These are phyloP conservation scores for Macrophya alboannulata DNA, from an alignment of 2,888 invertebrate species.

Conservation along the genomic window DNA sequence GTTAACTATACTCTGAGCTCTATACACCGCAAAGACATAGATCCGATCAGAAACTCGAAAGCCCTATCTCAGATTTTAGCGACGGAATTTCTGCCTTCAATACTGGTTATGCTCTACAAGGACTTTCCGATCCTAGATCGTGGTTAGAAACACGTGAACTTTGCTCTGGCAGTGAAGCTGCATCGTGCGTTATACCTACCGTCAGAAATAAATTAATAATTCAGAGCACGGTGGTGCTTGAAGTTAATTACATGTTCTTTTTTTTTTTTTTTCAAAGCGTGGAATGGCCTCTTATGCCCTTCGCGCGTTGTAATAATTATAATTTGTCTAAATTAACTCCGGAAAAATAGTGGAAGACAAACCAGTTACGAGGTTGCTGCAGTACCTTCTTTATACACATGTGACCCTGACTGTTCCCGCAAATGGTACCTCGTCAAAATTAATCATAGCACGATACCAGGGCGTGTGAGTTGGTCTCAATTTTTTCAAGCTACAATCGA, in stretches of 20 bases:
- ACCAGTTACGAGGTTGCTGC: background rate
- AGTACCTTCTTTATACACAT: background rate
- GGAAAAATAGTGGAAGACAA: background rate
- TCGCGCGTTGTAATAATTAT: conserved; percentile 11
- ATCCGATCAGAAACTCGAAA: conserved; percentile 15
- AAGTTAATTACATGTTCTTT: background rate
- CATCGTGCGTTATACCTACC: background rate
- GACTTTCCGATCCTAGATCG: background rate
- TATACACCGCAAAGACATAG: background rate
- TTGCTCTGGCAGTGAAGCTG: background rate
- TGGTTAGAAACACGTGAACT: background rate
- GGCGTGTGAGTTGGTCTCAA: background rate
- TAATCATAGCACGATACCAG: background rate
- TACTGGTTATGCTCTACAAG: background rate
- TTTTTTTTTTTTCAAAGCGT: background rate
- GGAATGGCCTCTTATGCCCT: background rate
- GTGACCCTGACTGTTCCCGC: conserved; percentile 6
- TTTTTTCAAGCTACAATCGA: background rate
- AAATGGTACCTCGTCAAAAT: background rate
- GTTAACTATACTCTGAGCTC: background rate
- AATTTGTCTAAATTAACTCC: conserved; percentile 1
- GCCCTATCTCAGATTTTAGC: background rate
- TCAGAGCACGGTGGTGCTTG: conserved; percentile 13
- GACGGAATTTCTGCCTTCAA: background rate
- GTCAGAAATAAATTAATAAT: background rate